These are phyloP conservation scores for Gymnosoma rotundatum DNA, from an alignment of 2,888 invertebrate species.

Conservation along the genomic window DNA sequence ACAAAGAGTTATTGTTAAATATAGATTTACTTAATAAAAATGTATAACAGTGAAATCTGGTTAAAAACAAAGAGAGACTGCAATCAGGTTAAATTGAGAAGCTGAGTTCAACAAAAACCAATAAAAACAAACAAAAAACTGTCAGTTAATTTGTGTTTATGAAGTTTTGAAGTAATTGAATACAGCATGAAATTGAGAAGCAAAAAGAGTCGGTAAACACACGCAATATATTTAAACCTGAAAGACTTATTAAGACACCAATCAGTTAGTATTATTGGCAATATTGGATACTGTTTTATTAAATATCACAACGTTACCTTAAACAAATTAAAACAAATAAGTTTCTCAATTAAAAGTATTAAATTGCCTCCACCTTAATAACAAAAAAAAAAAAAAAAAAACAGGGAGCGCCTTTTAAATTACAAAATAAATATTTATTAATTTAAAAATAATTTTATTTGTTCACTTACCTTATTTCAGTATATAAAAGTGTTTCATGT, in stretches of 20 bases:
- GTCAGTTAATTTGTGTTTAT: background rate
- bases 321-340: background rate
- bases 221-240: constrained; percentile 27
- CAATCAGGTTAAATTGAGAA: background rate
- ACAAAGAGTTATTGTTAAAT: constrained; percentile 25
- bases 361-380: constrained; percentile 7
- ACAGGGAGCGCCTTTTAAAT: constrained; percentile 21
- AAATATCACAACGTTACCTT: no score
- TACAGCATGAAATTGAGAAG: constrained; percentile 5
- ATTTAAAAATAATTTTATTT: constrained; percentile 2
- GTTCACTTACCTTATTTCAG: constrained; percentile 30
- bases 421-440: background rate
- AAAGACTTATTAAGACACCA: background rate
- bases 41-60: constrained; percentile 3
- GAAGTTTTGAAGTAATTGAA: constrained; percentile 17
- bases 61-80: background rate
- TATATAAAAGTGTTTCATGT: background rate
- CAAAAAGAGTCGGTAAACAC: constrained; percentile 1
- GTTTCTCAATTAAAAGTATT: constrained; percentile 1
- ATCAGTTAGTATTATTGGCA: constrained; percentile 1
- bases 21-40: constrained; percentile 25
- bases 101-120: background rate
- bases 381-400: no score
- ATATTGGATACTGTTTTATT: background rate
- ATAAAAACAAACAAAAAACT: background rate